Base-by-base conservation (phyloP, 2,113 vertebrate genomes). In the Spizaetus ornatus region DNA sequence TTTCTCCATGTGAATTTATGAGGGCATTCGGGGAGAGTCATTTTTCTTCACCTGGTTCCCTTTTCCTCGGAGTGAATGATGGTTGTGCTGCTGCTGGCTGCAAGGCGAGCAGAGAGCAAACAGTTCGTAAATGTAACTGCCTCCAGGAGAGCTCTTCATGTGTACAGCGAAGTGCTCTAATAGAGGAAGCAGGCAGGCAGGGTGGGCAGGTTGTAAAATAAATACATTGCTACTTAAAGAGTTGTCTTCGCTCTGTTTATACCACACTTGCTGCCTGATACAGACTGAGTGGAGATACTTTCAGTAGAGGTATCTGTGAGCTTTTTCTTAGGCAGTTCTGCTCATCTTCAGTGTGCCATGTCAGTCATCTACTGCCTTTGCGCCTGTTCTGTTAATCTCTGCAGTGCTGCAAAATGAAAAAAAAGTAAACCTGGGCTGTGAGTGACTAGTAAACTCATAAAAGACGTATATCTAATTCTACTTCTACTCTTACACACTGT, bases 11-110 rank as follows among this genome's bases (percentile, higher is more conserved):
- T 82, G 91, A 86, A 95, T 95, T 93, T 96, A 88, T 42, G 79
- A 86, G 73, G 86, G 53, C 20, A 3, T 90, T 92, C 13, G 11
- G 62, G 86, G 21, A 59, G 52, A 95, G 79, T 45, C 31, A 10
- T 94, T 96, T 96, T 65, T 93, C 96, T 96, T 95, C 34, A 29
- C 66, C 88, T 84, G 83, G 34, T 93, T 97, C 74, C 73, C 52
- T 65, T 55, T 88, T 43, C 82, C 80, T 96, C 5, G 1, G 79
- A 61, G 90, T 94, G 89, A 94, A 86, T 93, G 69, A 94, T 88
- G 73, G 26, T 5, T 76, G 74, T 58, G 43, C 71, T 2, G 14
- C 43, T 95, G 83, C 95, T 63, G 95, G 82, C 86, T 83, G 63
- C 76, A 32, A 88, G 88, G 50, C 4, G 6, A 91, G 91, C 85